These are phyloP conservation scores for Tamias sibiricus DNA, from an alignment of 2,113 vertebrate species.

Conservation along the genomic window DNA sequence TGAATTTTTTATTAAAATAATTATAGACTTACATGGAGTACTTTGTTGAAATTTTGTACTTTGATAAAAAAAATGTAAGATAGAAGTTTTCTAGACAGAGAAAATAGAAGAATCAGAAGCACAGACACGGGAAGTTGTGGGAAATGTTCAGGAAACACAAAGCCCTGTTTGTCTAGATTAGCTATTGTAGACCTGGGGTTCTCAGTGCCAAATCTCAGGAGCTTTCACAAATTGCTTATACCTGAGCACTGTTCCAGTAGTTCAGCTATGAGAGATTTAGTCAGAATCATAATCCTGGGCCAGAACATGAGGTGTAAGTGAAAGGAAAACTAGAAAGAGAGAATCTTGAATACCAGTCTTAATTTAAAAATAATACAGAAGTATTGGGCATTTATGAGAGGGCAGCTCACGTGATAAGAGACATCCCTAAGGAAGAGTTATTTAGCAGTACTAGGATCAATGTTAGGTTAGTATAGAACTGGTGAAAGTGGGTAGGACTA, in stretches of 20 bases:
- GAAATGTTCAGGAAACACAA: slow-evolving; percentile 32
- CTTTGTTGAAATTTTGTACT: slow-evolving; percentile 24
- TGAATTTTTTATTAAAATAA: slow-evolving; percentile 30
- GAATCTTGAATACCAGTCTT: slow-evolving; percentile 11
- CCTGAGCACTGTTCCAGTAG: background rate
- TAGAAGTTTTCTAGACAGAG: background rate
- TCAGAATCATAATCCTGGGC: background rate
- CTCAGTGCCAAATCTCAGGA: background rate
- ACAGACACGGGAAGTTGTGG: background rate
- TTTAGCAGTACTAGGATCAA: background rate
- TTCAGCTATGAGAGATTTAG: background rate
- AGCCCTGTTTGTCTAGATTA: background rate
- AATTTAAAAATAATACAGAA: background rate
- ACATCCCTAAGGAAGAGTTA: background rate
- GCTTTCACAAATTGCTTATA: background rate
- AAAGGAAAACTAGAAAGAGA: background rate
- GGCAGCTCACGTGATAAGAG: slow-evolving; percentile 2
- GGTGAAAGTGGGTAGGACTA: background rate
- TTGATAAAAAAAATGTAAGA: slow-evolving; percentile 53
- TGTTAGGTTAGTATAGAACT: background rate
- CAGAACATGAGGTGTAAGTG: background rate
- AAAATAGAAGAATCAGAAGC: background rate
- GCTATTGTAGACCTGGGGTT: slow-evolving; percentile 35
- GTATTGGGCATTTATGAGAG: slow-evolving; percentile 12
- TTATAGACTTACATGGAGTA: slow-evolving; percentile 13